phyloP scores from a whole-genome alignment of 1,140 invertebrate species.

The Drosophila simulans region DNA sequence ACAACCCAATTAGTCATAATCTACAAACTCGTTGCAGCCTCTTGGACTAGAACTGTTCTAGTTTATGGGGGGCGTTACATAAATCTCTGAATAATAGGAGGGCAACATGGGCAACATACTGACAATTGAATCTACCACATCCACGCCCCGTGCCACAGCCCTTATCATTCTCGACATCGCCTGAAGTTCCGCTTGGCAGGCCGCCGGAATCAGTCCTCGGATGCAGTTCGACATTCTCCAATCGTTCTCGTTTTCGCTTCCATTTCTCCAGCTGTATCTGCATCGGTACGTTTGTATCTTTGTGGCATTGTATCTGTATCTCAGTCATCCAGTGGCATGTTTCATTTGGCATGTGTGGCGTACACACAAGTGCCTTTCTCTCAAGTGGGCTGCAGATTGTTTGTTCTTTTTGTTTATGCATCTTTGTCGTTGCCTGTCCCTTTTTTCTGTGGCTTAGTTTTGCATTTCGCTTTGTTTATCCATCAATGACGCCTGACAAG shows the following conservation, averaged over 20 bases:
- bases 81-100: constrained; percentile 25
- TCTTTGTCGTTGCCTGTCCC: constrained; percentile 70
- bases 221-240: constrained; percentile 52
- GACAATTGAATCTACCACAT: constrained; percentile 26
- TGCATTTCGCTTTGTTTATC: constrained; percentile 70
- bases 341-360: constrained; percentile 67
- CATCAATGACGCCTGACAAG: constrained; percentile 78
- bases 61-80: constrained; percentile 41
- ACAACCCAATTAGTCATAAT: constrained; percentile 65
- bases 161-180: constrained; percentile 26
- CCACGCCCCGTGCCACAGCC: constrained; percentile 16
- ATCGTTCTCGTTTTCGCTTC: constrained; percentile 33
- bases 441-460: constrained; percentile 44
- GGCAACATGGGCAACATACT: constrained; percentile 4
- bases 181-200: constrained; percentile 37
- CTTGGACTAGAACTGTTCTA: constrained; percentile 1
- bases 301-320: constrained; percentile 12
- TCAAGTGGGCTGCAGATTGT: constrained; percentile 51
- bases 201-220: constrained; percentile 47
- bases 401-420: constrained; percentile 80
- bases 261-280: constrained; percentile 27
- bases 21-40: background rate
- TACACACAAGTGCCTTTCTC: constrained; percentile 48
- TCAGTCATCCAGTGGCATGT: constrained; percentile 57
- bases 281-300: constrained; percentile 8